Base-by-base conservation (phyloP, 2,113 vertebrate genomes). In the Hippocampus mohnikei region DNA sequence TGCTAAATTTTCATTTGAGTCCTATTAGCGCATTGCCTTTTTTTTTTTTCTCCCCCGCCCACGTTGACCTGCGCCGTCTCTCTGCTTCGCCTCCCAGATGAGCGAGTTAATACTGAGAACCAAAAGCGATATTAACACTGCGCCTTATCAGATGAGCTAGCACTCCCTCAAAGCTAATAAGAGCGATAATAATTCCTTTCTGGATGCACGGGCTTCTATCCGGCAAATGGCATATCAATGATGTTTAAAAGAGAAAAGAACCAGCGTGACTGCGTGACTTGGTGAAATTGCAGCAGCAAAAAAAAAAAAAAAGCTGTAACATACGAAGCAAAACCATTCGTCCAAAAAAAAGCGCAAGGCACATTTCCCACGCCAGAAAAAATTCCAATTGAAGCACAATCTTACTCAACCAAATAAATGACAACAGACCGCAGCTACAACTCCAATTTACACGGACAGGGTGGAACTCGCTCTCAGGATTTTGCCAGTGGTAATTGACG, bases 261-360 rank as follows among this genome's bases (percentile, higher is more conserved):
- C 41, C 40, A 72, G 70, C 64, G 66, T 59, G 68, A 37, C 70
- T 74, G 1, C 27, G 29, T 61, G 67, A 69, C 58, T 48, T 5
- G 20, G 72, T 71, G 23, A 42, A 56, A 27, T 25, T 69, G 66
- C 6, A 58, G 42, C 40, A 9, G 7, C n/a, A 4, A 40, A 61
- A 18, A 72, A 75, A 68, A 7, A 71, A 67, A 79, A 52, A 8
- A 70, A 72, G 40, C 42, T 29, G 37, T 12, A 48, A 59, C 46
- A 37, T 73, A 76, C 69, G 83, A 61, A 65, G 76, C 16, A 21
- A 76, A 74, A 83, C 70, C 78, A 77, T 81, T 81, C 73, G 71
- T 77, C 66, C 46, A 67, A 72, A 61, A 10, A 65, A 75, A 76
- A 74, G 60, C 67, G 67, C 75, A 93, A 92, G 92, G 91, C 91